Evolutionary conservation across 1,140 invertebrate species (phyloP).

Genomic region (Drosophila yakuba): DNA sequence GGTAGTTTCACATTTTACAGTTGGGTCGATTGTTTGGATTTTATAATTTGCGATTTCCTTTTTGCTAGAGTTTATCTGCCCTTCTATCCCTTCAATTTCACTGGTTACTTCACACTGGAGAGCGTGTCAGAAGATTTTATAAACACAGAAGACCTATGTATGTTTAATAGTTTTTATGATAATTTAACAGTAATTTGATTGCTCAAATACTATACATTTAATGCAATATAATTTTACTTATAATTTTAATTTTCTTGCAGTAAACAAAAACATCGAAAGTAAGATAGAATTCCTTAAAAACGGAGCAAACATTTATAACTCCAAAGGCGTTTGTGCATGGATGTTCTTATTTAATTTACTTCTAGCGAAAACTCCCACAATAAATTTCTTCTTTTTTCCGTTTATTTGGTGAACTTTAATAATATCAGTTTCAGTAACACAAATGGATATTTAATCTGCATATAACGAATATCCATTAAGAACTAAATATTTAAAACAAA

Average conservation of each 20-base stretch:
- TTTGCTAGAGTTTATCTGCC: no score
- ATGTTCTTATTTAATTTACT: conserved; percentile 5
- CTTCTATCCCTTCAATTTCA: no score
- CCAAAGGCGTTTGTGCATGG: not conserved
- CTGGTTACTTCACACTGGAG: not conserved
- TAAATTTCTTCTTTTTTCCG: not conserved
- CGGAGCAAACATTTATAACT: not conserved
- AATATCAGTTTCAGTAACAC: not conserved
- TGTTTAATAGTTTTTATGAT: not conserved
- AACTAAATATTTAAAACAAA: not conserved
- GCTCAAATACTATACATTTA: not conserved
- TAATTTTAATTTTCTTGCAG: not conserved
- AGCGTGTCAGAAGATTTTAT: not conserved
- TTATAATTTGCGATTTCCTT: no score
- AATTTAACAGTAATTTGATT: not conserved
- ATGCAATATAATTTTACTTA: not conserved
- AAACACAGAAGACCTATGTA: conserved; percentile 10
- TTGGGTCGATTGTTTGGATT: not conserved
- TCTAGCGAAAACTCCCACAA: not conserved
- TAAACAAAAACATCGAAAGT: conserved; percentile 4
- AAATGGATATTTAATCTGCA: not conserved
- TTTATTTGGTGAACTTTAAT: not conserved
- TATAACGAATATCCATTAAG: not conserved
- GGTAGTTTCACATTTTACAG: not conserved
- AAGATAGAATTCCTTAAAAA: conserved; percentile 15